A percentile compares a stretch with the other conserved stretches of the same genome.
Conservation (phyloP, 2,113 vertebrate genomes). For the Lophotis ruficrista region DNA sequence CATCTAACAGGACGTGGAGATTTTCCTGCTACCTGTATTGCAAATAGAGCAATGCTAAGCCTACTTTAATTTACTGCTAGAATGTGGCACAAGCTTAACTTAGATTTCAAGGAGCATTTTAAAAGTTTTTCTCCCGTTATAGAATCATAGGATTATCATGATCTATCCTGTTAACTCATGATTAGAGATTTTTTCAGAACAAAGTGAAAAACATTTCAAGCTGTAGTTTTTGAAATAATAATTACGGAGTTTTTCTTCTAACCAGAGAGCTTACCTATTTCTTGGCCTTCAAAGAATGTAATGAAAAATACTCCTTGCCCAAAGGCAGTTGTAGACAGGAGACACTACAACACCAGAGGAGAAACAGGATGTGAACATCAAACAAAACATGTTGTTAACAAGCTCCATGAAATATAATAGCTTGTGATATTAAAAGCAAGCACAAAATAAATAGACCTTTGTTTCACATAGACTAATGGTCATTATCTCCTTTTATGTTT, state of each 20-base stretch:
- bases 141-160: background rate
- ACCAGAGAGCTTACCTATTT: conserved; percentile 64
- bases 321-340: conserved; percentile 78
- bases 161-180: background rate
- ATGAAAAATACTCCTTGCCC: conserved; percentile 78
- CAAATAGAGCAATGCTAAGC: background rate
- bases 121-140: background rate
- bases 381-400: background rate
- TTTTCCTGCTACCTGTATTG: background rate
- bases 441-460: background rate
- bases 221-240: background rate
- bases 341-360: conserved; percentile 55
- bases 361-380: background rate
- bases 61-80: background rate
- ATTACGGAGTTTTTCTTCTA: background rate
- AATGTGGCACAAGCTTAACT: background rate
- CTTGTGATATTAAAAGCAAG: background rate
- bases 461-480: background rate
- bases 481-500: background rate
- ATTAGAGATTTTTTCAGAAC: background rate
- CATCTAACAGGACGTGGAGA: background rate
- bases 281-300: conserved; percentile 74
- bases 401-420: background rate
- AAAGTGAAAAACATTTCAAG: background rate
- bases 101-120: background rate